Base-by-base conservation (phyloP, 2,797 vertebrate genomes). In the Apogon hyalosoma region DNA sequence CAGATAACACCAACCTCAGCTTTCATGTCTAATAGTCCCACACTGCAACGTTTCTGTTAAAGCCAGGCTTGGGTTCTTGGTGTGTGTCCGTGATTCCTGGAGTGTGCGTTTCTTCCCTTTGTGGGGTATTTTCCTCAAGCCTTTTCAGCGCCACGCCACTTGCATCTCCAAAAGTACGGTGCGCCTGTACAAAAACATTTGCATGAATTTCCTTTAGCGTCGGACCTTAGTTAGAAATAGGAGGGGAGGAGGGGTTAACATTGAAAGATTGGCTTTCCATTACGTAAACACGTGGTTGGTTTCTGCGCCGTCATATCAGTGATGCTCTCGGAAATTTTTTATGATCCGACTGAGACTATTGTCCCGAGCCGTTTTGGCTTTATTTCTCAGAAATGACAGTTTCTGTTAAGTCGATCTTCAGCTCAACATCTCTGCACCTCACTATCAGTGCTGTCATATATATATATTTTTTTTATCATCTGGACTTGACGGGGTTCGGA, bases 201-300 rank as follows among this genome's bases (percentile, higher is more conserved):
- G 92, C 90, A 88, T 89, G 88, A 84, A 91, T 94, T 90, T 90
- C 90, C 87, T 87, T 90, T 82, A 78, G 77, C 83, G 79, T 88
- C 81, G 89, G 85, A 88, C 86, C 87, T 82, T 72, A 58, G 89
- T 83, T 86, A 60, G 89, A 87, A 86, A 91, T 71, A 87, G 83
- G 82, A 71, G 19, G 81, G 90, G 90, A 95, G 96, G 95, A 96
- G 95, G 95, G 94, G 92, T 94, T 93, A 88, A 91, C 42, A 95
- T 88, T 93, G 92, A 94, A 95, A 95, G 89, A 94, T 92, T 94
- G 95, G 88, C 91, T 93, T 95, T 93, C 95, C 94, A 92, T 97
- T 95, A 97, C 95, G 95, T 95, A 93, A 93, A 95, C 96, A 97
- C 95, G 96, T 28, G 24, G 24, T 28, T 97, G 96, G 92, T 93